A percentile compares a stretch with the other conserved stretches of the same genome.
Evolutionary conservation across 2,797 vertebrate species (phyloP).

Genomic region (Eulemur coronatus): DNA sequence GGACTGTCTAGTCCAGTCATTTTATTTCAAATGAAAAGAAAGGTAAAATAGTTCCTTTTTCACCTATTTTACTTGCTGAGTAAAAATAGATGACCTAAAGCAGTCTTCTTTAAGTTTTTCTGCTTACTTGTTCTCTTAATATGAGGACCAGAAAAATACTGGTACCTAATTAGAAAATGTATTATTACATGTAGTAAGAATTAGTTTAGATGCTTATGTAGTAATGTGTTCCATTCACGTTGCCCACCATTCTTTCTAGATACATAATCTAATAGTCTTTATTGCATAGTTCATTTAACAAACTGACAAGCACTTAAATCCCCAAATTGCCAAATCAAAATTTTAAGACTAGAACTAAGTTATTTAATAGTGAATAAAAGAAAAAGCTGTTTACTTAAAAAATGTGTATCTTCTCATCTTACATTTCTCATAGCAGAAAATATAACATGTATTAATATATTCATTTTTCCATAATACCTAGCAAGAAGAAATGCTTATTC

Average conservation of each 20-base stretch:
- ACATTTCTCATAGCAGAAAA: constrained; percentile 55
- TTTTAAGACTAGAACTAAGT: constrained; percentile 46
- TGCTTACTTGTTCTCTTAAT: neutral
- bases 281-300: neutral
- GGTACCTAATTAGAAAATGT: neutral
- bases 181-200: neutral
- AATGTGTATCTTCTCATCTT: constrained; percentile 60
- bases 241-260: neutral
- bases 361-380: constrained; percentile 22
- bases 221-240: neutral
- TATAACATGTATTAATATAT: constrained; percentile 22
- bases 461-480: constrained; percentile 53
- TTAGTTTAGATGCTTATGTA: neutral
- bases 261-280: neutral
- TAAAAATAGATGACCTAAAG: neutral
- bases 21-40: constrained; percentile 26
- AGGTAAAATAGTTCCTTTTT: neutral
- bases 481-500: constrained; percentile 35
- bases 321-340: neutral
- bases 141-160: neutral
- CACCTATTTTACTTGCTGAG: constrained; percentile 30
- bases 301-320: neutral
- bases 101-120: neutral
- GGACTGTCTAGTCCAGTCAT: neutral
- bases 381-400: constrained; percentile 56